These are phyloP conservation scores for Oncopeltus fasciatus DNA, from an alignment of 1,140 invertebrate species.

Conservation along the genomic window DNA sequence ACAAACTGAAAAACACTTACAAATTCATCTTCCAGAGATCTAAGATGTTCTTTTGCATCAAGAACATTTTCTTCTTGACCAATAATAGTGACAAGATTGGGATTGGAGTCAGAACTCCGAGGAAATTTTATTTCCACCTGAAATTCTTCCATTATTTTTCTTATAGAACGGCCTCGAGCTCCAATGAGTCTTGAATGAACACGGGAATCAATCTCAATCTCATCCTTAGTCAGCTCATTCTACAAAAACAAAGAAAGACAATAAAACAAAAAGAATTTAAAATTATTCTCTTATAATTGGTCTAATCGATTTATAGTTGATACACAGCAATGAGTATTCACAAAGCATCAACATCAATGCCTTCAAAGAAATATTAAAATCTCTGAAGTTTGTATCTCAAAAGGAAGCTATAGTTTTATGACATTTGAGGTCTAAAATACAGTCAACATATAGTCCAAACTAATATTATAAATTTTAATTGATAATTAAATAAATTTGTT, in stretches of 20 bases:
- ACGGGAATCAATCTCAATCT: conserved; percentile 63
- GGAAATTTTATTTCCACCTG: conserved; percentile 79
- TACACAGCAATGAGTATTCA: too few relatives aligned
- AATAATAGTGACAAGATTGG: conserved; percentile 72
- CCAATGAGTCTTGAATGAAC: conserved; percentile 89
- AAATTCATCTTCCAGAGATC: conserved; percentile 85
- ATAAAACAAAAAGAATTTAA: too few relatives aligned
- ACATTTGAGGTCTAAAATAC: too few relatives aligned
- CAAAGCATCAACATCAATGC: too few relatives aligned
- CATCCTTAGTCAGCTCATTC: conserved; percentile 68
- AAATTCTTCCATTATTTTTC: conserved; percentile 82
- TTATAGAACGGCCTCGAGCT: conserved; percentile 65
- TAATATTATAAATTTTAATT: too few relatives aligned
- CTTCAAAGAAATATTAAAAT: too few relatives aligned
- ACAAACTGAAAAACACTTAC: conserved; percentile 37
- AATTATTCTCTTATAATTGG: too few relatives aligned
- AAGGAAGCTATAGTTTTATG: too few relatives aligned
- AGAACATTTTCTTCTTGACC: conserved; percentile 75
- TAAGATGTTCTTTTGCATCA: conserved; percentile 77
- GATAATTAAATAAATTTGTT: too few relatives aligned
- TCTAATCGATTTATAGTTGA: too few relatives aligned
- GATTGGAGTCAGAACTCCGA: conserved; percentile 44
- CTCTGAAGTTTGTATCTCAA: too few relatives aligned
- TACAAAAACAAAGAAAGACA: conserved; percentile 33
- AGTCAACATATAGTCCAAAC: too few relatives aligned